These are phyloP conservation scores for Silurus meridionalis DNA, from an alignment of 2,113 vertebrate genomes.

Conservation along the genomic window DNA sequence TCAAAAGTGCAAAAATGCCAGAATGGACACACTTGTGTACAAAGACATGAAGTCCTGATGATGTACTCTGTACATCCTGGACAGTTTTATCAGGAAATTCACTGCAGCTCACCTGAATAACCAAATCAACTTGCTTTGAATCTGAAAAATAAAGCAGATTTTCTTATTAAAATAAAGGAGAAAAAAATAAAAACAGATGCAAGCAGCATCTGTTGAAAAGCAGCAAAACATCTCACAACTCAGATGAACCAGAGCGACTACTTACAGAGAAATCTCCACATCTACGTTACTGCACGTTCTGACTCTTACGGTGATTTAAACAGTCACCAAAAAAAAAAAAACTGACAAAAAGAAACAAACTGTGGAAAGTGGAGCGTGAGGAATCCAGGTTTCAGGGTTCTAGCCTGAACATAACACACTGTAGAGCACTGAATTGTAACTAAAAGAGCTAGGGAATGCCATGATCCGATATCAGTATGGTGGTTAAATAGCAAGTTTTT, in stretches of 20 bases:
- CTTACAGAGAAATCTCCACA: constrained; percentile 14
- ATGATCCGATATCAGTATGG: not conserved
- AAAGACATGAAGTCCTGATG: constrained; percentile 28
- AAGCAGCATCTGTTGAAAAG: constrained; percentile 35
- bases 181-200: constrained; percentile 11
- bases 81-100: constrained; percentile 7
- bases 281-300: constrained; percentile 15
- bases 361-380: constrained; percentile 4
- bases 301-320: constrained; percentile 4
- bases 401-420: not conserved
- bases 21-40: constrained; percentile 39
- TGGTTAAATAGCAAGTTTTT: too few relatives aligned
- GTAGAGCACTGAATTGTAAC: not conserved
- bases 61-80: constrained; percentile 10
- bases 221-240: constrained; percentile 41
- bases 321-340: not conserved
- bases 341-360: constrained; percentile 5
- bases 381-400: not conserved
- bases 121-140: constrained; percentile 6
- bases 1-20: constrained; percentile 23
- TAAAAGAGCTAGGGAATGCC: not conserved
- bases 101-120: not conserved
- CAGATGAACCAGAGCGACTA: constrained; percentile 30
- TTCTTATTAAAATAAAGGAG: constrained; percentile 2
- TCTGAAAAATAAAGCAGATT: constrained; percentile 22